Evolutionary conservation across 2,797 vertebrate species (phyloP), one percentile per base, ranked within the genome.

Genomic region (Pseudochirops cupreus): DNA sequence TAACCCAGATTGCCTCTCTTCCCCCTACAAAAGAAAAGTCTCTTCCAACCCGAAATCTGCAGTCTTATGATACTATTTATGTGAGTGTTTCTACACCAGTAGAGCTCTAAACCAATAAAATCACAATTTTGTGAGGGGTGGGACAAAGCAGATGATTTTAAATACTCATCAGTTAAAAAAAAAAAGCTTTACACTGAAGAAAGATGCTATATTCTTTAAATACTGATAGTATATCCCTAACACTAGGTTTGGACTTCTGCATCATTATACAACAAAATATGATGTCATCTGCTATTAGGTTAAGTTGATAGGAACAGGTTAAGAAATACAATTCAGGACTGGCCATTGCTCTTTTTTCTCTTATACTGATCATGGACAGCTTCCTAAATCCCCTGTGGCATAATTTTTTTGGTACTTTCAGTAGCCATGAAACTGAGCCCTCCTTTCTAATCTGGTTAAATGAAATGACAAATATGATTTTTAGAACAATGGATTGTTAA

Each of bases 141-240:
- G 14, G 13, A 67, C 62, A n/a, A 67, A 74, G 16, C 0, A 74
- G n/a, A 74, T 5, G 29, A 16, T 21, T 39, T 94, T 7, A 50
- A 50, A 56, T 90, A 91, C n/a, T 93, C 46, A 74, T 94, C 29
- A 91, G 56, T 91, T 91, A 93, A 96, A 91, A 94, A 95, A 39
- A 24, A 94, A 95, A 39, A 24, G 91, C 0, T 93, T 95, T 14
- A 87, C 59, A 11, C 50, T 95, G 52, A 94, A 13, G 1, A 91
- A 52, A 93, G 28, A 29, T 91, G 31, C 14, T 62, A 62, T 74
- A 21, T 4, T 74, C 2, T 52, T 33, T 50, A 33, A 95, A 67
- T 3, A 87, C 2, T 55, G 57, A 90, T 82, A 94, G 95, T 7
- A 91, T 74, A 39, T 74, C 3, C 87, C 39, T 52, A 90, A 13